phyloP scores from a whole-genome alignment of 2,797 vertebrate genomes.

The Octomys mimax region DNA sequence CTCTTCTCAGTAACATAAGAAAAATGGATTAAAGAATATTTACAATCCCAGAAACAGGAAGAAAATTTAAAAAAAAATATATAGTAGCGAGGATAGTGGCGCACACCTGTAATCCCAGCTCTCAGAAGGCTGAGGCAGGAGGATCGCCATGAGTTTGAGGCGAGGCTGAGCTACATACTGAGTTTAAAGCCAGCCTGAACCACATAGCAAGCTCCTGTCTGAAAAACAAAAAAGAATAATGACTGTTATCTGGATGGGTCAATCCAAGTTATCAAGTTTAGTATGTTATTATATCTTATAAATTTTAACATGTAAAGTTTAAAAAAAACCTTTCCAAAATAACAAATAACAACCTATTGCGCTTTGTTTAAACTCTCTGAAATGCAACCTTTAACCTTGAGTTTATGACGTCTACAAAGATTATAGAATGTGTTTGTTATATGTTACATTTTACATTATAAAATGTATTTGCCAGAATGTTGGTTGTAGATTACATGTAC shows the following conservation, averaged over 20 bases:
- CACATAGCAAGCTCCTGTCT: neutral
- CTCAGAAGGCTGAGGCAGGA: neutral
- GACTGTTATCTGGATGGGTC: neutral
- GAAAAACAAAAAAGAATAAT: neutral
- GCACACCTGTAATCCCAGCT: neutral
- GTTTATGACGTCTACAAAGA: neutral
- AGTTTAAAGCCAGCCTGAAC: neutral
- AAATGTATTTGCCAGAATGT: neutral
- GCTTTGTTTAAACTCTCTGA: conserved; percentile 18
- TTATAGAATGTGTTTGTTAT: neutral
- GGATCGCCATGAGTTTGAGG: neutral
- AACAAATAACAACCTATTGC: neutral
- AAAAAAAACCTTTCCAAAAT: neutral
- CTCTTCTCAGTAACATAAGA: conserved; percentile 13
- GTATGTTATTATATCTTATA: conserved; percentile 1
- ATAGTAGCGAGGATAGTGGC: neutral
- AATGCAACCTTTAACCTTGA: neutral
- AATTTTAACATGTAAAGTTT: conserved; percentile 17
- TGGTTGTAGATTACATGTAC: neutral
- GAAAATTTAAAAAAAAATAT: too few species aligned
- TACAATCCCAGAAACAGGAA: neutral
- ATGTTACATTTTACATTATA: neutral
- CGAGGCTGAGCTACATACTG: neutral
- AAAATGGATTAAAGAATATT: conserved; percentile 9
- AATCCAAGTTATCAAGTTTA: neutral